phyloP scores from a whole-genome alignment of 2,888 invertebrate species.

The Drosophila recens region DNA sequence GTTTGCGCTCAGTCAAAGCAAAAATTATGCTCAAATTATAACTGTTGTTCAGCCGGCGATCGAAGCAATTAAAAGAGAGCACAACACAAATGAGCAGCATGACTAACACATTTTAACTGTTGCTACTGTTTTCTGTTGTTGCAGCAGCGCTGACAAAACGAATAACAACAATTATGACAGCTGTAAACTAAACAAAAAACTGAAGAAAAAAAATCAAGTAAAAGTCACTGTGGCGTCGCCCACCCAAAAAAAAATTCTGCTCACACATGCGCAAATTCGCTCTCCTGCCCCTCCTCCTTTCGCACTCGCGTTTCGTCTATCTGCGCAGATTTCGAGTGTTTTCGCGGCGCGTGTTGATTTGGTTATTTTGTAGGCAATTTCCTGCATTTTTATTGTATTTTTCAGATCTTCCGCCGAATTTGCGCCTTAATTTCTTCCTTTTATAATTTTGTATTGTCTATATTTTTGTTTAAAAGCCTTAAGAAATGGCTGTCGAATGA shows the following conservation, averaged over 20 bases:
- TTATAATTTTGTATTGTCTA: constrained; percentile 19
- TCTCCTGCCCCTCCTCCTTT: neutral
- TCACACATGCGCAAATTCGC: constrained; percentile 9
- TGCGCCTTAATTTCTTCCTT: constrained; percentile 16
- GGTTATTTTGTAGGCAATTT: constrained; percentile 8
- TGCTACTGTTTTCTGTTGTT: constrained; percentile 41
- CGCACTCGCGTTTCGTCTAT: neutral
- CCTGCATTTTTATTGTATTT: constrained; percentile 12
- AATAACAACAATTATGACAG: constrained; percentile 37
- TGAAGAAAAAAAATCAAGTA: constrained; percentile 39
- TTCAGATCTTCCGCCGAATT: neutral
- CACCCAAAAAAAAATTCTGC: constrained; percentile 15
- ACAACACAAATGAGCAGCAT: constrained; percentile 42
- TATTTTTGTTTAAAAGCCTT: constrained; percentile 3
- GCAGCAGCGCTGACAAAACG: constrained; percentile 8
- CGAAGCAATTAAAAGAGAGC: constrained; percentile 67
- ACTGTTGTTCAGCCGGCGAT: constrained; percentile 77
- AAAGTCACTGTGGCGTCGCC: constrained; percentile 43
- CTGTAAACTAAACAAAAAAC: constrained; percentile 19
- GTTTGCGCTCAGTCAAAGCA: constrained; percentile 39
- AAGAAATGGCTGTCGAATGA: constrained; percentile 11
- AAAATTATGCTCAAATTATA: constrained; percentile 71
- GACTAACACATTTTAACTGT: constrained; percentile 58
- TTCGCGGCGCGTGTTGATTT: constrained; percentile 21
- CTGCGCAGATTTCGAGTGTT: constrained; percentile 21